phyloP scores from a whole-genome alignment of 2,797 vertebrate species.

The Tapirus indicus region DNA sequence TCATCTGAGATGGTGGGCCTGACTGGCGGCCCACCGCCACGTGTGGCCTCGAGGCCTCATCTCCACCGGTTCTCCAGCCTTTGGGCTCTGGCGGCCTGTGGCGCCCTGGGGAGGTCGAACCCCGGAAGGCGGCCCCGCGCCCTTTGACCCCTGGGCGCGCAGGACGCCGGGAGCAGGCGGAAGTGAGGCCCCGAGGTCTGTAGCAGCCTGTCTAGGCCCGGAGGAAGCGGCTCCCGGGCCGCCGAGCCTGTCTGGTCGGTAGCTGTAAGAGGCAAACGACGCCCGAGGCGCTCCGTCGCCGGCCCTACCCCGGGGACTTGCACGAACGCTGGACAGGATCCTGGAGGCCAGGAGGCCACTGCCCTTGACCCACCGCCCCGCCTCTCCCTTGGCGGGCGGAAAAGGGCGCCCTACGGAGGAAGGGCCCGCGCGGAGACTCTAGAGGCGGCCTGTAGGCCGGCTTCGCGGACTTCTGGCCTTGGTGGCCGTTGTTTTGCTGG shows the following conservation, averaged over 20 bases:
- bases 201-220: neutral
- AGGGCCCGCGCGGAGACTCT: neutral
- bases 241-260: rapidly evolving
- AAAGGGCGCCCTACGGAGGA: rapidly evolving
- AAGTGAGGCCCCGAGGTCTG: neutral
- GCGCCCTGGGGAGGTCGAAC: rapidly evolving
- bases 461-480: neutral
- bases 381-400: neutral
- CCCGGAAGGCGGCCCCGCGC: neutral
- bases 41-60: neutral
- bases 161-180: neutral
- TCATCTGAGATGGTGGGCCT: neutral
- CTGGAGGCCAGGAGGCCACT: rapidly evolving
- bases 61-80: rapidly evolving
- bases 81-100: rapidly evolving
- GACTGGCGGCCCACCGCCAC: neutral
- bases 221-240: neutral
- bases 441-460: neutral
- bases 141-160: neutral
- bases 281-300: rapidly evolving
- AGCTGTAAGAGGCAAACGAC: rapidly evolving
- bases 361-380: neutral
- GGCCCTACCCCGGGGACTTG: neutral
- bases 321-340: neutral
- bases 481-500: neutral